Conservation (phyloP, 2,113 vertebrate species). For the Xenopus laevis region DNA sequence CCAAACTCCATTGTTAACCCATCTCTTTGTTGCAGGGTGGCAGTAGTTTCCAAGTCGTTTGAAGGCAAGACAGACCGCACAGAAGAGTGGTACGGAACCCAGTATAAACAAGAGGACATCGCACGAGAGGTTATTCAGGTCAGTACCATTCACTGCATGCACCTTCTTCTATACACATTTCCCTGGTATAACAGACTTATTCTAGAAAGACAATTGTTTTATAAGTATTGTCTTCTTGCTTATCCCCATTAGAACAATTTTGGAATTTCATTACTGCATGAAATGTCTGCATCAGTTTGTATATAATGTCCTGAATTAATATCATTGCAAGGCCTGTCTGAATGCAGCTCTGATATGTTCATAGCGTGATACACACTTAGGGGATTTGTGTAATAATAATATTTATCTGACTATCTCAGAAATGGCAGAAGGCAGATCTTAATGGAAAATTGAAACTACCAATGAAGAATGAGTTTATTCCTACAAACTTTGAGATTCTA, state of each 20-base stretch:
- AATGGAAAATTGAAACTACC: conserved; percentile 97
- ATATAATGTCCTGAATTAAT: too few relatives aligned
- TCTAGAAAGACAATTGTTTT: too few relatives aligned
- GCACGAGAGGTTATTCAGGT: conserved; percentile 83
- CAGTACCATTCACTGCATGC: conserved; percentile 19
- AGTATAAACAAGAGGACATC: conserved; percentile 92
- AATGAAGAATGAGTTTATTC: conserved; percentile 97
- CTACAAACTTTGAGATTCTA: conserved; percentile 94
- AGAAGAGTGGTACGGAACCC: conserved; percentile 95
- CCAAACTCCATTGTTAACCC: not conserved
- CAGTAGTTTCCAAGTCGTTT: conserved; percentile 93
- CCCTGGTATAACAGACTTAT: too few relatives aligned
- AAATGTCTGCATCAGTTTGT: too few relatives aligned
- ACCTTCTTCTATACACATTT: too few relatives aligned
- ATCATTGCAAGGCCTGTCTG: too few relatives aligned
- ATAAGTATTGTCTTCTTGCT: too few relatives aligned
- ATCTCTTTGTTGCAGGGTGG: conserved; percentile 72
- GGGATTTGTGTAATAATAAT: too few relatives aligned
- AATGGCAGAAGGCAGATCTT: conserved; percentile 89
- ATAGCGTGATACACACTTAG: too few relatives aligned
- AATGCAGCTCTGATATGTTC: too few relatives aligned
- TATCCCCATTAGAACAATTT: too few relatives aligned
- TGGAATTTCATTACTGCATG: too few relatives aligned
- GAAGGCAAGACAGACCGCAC: conserved; percentile 87
- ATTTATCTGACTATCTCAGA: conserved; percentile 62